Base-by-base conservation (phyloP, 2,888 invertebrate species). In the Drosophila ezoana region DNA sequence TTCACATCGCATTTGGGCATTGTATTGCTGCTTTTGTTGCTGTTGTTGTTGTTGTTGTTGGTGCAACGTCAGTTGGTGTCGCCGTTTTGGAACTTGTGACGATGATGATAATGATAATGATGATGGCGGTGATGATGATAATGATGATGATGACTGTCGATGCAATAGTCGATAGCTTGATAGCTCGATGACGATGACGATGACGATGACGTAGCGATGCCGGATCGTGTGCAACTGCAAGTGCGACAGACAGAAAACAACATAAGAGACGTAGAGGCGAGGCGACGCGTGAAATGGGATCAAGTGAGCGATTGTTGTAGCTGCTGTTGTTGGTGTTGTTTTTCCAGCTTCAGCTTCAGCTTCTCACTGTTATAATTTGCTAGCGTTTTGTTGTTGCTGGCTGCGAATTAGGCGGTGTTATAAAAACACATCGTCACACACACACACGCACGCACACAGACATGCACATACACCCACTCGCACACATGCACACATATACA, bases 1-100 rank as follows among this genome's bases (percentile, higher is more conserved):
- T 97, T 97, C 93, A 97, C 95, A 95, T 97, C 97, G 95, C 98
- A 98, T 96, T 96, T 97, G 95, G 97, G 97, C 98, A 98, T 98
- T 85, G 72, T 87, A 60, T 85, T 88, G 72, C 43, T 65, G 32
- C 66, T 63, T 37, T 41, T 53, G 28, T 40, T 62, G 18, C 18
- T 45, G 23, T 16, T 70, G 45, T 33, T 72, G 51, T 33, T 61
- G 54, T 40, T 52, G 57, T n/a, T 53, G 45, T 43, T 62, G 49
- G 20, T 62, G 45, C 28, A 49, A 56, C 57, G 65, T 58, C 53
- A 58, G 69, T 52, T 56, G 60, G 13, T 41, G 54, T 48, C 40
- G 38, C 57, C 57, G 72, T 53, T 48, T 41, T 52, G 70, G 35
- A 14, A 23, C 49, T 35, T 49, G 49, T 20, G 44, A 16, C 53